Base-by-base conservation (phyloP, 2,113 vertebrate genomes). In the Corvus cornix region DNA sequence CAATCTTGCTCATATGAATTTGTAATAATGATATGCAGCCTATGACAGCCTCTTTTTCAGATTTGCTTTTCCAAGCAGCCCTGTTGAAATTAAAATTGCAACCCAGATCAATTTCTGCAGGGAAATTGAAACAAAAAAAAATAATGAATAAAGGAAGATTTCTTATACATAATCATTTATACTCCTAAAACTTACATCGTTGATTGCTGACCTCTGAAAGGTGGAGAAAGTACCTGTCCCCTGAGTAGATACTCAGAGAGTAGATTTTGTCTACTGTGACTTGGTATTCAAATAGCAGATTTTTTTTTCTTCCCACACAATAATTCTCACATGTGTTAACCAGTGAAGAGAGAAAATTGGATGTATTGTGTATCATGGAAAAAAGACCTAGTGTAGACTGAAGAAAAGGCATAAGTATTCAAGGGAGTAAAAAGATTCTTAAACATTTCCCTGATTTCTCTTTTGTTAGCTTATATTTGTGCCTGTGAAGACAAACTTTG, bases 81-180 rank as follows among this genome's bases (percentile, higher is more conserved):
- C 19, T 56, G n/a, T 46, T 64, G 51, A 91, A 97, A 96, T 93
- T 93, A 94, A 96, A 94, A 94, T 43, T 84, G 39, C 41, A 94
- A 63, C 23, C 18, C 72, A 75, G 86, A 84, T 60, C 64, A 77
- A 89, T 95, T 97, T 93, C 92, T 96, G 72, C 64, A 84, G 86
- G 85, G 82, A 94, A 90, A 95, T 92, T 86, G 59, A 88, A 96
- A 96, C 17, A 73, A 84, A 66, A 64, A 37, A 51, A 31, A 70
- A 17, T 3, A 72, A 69, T 1, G 6, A 92, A 91, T 19, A 87
- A 73, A 87, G 31, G 48, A 94, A 62, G 11, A 72, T 75, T 84
- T 95, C 48, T 96, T 95, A 79, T 35, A 74, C 66, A 44, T 55
- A 77, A 70, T 80, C 30, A 2, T 81, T 94, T 92, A 52, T 75